A percentile compares a stretch with the other conserved stretches of the same genome.
Conservation (phyloP, 30 jellyfish, hydroid and myxozoan genomes). For the Pseudorhiza aurosa region DNA sequence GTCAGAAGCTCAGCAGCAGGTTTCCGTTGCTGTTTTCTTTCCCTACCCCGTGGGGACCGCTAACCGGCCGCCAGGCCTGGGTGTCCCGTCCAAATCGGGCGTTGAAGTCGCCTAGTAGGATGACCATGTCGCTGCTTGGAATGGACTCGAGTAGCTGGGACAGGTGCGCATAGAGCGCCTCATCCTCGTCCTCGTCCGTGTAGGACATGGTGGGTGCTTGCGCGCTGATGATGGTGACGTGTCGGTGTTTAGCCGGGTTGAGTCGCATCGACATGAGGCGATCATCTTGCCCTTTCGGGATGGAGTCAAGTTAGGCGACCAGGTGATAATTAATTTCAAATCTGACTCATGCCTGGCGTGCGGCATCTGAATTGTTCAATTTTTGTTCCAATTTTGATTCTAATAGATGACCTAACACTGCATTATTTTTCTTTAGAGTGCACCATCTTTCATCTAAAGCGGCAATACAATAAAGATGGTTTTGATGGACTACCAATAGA, state of each 20-base stretch:
- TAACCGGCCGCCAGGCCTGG: too few relatives aligned
- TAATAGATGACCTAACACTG: neutral
- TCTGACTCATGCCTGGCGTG: conserved; percentile 11
- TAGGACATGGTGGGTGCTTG: conserved; percentile 50
- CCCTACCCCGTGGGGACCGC: too few relatives aligned
- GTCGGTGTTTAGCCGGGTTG: conserved; percentile 15
- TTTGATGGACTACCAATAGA: conserved; percentile 8
- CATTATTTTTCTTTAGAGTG: conserved; percentile 21
- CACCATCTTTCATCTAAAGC: conserved; percentile 31
- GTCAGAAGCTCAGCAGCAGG: too few relatives aligned
- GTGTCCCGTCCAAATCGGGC: too few relatives aligned
- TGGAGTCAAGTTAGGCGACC: neutral
- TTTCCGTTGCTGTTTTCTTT: too few relatives aligned
- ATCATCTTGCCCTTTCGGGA: conserved; percentile 11
- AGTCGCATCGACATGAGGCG: conserved; percentile 30
- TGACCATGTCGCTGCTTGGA: too few relatives aligned
- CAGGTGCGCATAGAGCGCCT: conserved; percentile 27
- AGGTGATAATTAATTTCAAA: conserved; percentile 17
- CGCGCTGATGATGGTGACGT: conserved; percentile 21
- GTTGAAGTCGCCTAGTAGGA: too few relatives aligned
- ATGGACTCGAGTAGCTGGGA: too few relatives aligned
- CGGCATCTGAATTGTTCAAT: neutral
- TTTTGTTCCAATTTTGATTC: neutral
- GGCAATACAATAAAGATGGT: neutral
- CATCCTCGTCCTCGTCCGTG: conserved; percentile 30